phyloP scores from a whole-genome alignment of 2,888 invertebrate genomes.

The Onchidella celtica region DNA sequence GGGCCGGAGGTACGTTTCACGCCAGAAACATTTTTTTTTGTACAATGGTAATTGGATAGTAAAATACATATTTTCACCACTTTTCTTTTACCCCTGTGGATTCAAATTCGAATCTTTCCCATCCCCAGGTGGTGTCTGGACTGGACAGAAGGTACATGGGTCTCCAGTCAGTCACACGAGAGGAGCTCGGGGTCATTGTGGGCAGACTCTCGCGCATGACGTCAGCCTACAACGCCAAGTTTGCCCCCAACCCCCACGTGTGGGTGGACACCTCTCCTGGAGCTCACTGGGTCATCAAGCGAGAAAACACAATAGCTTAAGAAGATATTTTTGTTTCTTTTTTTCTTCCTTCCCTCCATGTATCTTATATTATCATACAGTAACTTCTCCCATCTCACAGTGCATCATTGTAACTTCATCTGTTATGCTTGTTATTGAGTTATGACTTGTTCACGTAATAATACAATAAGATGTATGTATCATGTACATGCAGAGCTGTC shows the following conservation, averaged over 20 bases:
- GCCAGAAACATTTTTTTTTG: too few species aligned
- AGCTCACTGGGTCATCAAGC: conserved; percentile 47
- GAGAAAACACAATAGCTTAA: background rate
- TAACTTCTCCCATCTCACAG: too few species aligned
- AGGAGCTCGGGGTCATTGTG: conserved; percentile 67
- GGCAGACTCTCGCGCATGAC: conserved; percentile 68
- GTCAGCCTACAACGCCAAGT: conserved; percentile 69
- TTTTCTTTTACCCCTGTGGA: too few species aligned
- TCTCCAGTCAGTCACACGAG: conserved; percentile 57
- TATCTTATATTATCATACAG: too few species aligned
- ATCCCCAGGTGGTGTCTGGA: conserved; percentile 60
- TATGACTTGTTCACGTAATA: too few species aligned
- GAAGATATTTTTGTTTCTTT: background rate
- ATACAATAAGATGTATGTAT: too few species aligned
- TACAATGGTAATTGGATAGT: too few species aligned
- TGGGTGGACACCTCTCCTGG: conserved; percentile 62
- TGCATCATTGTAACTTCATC: too few species aligned
- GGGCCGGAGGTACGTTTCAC: too few species aligned
- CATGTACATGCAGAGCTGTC: too few species aligned
- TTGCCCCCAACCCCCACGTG: conserved; percentile 65
- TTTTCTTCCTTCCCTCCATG: background rate
- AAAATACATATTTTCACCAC: too few species aligned
- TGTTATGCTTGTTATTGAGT: too few species aligned
- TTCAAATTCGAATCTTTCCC: background rate
- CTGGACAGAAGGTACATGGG: conserved; percentile 66